These are phyloP conservation scores for Nephrotoma guestfalica DNA, from an alignment of 2,888 invertebrate species.

Conservation along the genomic window DNA sequence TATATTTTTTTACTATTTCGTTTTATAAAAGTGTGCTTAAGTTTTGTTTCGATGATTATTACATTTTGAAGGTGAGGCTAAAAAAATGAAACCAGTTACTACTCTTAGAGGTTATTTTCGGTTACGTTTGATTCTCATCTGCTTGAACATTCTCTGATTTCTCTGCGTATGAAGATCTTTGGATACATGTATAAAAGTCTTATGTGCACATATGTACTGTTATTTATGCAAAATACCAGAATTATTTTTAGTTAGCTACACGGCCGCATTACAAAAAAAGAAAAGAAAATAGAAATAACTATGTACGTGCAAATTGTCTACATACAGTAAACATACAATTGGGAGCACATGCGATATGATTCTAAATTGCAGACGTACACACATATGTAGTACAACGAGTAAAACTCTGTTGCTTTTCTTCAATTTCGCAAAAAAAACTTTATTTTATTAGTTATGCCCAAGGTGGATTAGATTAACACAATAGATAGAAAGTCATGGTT, in stretches of 20 bases:
- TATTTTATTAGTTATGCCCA: neutral
- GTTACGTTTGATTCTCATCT: neutral
- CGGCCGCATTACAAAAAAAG: neutral
- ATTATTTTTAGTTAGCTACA: neutral
- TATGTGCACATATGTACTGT: neutral
- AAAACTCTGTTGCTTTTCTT: neutral
- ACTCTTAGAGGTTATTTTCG: neutral
- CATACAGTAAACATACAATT: neutral
- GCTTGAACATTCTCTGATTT: neutral
- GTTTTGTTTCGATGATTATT: neutral
- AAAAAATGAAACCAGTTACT: neutral
- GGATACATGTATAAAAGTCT: neutral
- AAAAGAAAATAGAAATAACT: neutral
- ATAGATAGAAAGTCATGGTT: neutral
- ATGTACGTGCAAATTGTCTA: neutral
- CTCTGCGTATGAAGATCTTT: neutral
- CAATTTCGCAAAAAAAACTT: neutral
- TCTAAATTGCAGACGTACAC: neutral
- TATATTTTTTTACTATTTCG: neutral
- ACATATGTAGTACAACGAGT: too few relatives aligned
- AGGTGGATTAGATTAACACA: neutral
- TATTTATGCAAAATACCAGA: neutral
- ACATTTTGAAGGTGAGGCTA: neutral
- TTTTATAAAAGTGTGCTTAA: neutral
- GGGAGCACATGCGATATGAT: neutral